Conservation (phyloP, 2,888 invertebrate species). For the Macrosoma leucophasiata region DNA sequence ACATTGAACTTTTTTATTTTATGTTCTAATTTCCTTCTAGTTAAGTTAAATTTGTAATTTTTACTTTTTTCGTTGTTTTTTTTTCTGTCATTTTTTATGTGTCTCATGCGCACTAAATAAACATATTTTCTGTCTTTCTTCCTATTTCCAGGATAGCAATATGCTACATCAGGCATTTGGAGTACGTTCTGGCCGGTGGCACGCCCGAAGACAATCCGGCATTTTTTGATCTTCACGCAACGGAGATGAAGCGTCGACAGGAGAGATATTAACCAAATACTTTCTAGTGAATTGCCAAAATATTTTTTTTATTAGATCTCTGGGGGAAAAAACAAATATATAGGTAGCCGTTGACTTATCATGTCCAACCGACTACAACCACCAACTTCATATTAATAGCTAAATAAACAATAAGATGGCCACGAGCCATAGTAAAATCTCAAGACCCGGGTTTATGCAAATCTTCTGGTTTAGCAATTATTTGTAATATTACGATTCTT, state of each 20-base stretch:
- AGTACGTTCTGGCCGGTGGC: constrained; percentile 73
- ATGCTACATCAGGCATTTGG: constrained; percentile 84
- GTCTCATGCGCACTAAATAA: background rate
- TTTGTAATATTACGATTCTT: too few species aligned
- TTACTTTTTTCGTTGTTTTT: background rate
- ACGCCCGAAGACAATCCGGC: constrained; percentile 48
- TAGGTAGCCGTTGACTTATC: too few species aligned
- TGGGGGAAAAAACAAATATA: too few species aligned
- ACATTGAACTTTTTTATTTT: background rate
- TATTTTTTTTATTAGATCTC: too few species aligned
- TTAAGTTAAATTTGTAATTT: background rate
- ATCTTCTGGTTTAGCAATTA: too few species aligned
- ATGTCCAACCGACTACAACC: too few species aligned
- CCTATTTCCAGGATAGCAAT: constrained; percentile 86
- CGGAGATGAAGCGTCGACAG: constrained; percentile 45
- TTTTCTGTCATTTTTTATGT: too few species aligned
- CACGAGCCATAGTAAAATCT: too few species aligned
- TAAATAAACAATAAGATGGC: too few species aligned
- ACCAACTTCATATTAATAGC: too few species aligned
- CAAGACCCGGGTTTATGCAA: too few species aligned
- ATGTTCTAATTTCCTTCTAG: background rate
- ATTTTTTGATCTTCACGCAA: constrained; percentile 48
- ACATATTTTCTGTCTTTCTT: constrained; percentile 20
- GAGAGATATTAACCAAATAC: constrained; percentile 30
- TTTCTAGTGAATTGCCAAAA: too few species aligned